Base-by-base conservation (phyloP, 2,888 invertebrate genomes). In the Metacarcinus magister region DNA sequence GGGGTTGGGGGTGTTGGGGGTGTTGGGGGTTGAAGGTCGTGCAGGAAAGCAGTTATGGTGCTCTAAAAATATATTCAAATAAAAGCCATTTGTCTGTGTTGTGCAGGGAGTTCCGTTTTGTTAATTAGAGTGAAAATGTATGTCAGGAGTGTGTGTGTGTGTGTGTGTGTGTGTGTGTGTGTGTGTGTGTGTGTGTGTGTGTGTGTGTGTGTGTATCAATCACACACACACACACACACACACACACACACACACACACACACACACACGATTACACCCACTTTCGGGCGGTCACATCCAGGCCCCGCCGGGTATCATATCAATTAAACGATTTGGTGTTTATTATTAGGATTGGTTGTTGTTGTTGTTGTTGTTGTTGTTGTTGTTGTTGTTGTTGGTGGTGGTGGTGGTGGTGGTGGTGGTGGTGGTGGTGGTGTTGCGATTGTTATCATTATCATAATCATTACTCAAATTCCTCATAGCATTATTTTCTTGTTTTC, bases 81-180 rank as follows among this genome's bases (percentile, higher is more conserved):
- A 87, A 32, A 87, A 13, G 0, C 10, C 87, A 87, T 32, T 87
- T 87, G 8, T 39, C 16, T 87, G 39, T 87, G 39, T 16, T 1
- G 7, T 39, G 32, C 32, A 32, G 32, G 13, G 32, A 39, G 32
- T 87, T 87, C 87, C 87, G 87, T 87, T 39, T 87, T 32, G 87
- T 87, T 87, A 87, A 87, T 87, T 87, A 87, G 32, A 39, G 87
- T 13, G 87, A 39, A 87, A 87, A 87, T 87, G 39, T 75, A 75
- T 87, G 87, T 87, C n/a, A 75, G 75, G 75, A n/a, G 75, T 75
- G 75, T 75, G 75, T n/a, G n/a, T n/a, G n/a, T n/a, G n/a, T n/a
- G n/a, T n/a, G n/a, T n/a, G n/a, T n/a, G n/a, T n/a, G n/a, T n/a
- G n/a, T n/a, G n/a, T n/a, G n/a, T n/a, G n/a, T n/a, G n/a, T n/a